Percentiles rank a stretch among this genome's conserved stretches.
Evolutionary conservation across 2,113 vertebrate species (phyloP).

Genomic region (Girardinichthys multiradiatus): DNA sequence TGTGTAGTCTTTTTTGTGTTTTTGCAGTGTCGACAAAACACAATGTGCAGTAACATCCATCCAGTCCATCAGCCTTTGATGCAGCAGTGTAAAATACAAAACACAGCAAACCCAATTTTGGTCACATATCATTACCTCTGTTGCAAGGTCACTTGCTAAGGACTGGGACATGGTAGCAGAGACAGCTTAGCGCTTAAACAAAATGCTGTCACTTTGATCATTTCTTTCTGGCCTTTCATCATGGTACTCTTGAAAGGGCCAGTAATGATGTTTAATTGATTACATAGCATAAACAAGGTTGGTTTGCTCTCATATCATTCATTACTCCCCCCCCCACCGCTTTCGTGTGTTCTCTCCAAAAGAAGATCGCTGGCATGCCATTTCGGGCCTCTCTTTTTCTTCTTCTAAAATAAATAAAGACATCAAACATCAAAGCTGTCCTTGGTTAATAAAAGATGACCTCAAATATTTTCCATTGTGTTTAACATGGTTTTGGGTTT

Average conservation of each 20-base stretch:
- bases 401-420: slow-evolving; percentile 84
- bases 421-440: slow-evolving; percentile 91
- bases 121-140: slow-evolving; percentile 26
- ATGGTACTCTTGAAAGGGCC: slow-evolving; percentile 47
- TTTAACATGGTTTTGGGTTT: slow-evolving; percentile 94
- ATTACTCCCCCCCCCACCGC: slow-evolving; percentile 30
- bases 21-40: not conserved
- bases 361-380: slow-evolving; percentile 75
- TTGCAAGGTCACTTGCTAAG: slow-evolving; percentile 11
- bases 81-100: not conserved
- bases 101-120: slow-evolving; percentile 4
- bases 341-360: slow-evolving; percentile 59
- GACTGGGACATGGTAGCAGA: slow-evolving; percentile 49
- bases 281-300: slow-evolving; percentile 69
- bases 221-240: slow-evolving; percentile 70
- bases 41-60: not conserved
- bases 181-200: slow-evolving; percentile 61
- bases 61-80: not conserved
- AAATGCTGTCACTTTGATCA: slow-evolving; percentile 74
- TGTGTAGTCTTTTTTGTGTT: slow-evolving; percentile 11
- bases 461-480: slow-evolving; percentile 93
- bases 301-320: slow-evolving; percentile 69
- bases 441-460: slow-evolving; percentile 89
- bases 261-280: slow-evolving; percentile 81
- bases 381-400: slow-evolving; percentile 76